Conservation (phyloP, 2,888 invertebrate species). For the Aspidiotus destructor region DNA sequence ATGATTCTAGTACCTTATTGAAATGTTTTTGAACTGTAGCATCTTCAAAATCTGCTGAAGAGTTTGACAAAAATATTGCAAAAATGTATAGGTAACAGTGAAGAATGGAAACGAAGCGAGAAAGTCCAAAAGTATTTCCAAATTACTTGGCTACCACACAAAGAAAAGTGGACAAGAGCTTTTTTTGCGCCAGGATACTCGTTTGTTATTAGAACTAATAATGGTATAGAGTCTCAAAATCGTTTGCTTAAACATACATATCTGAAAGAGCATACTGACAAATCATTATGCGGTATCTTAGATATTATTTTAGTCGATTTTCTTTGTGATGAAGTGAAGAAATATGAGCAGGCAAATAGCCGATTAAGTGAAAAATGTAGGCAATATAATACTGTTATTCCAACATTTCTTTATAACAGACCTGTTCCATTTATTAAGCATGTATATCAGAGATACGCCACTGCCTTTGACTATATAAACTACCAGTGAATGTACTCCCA, state of each 20-base stretch:
- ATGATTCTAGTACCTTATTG: too few relatives aligned
- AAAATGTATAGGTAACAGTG: too few relatives aligned
- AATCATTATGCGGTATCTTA: neutral
- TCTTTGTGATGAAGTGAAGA: neutral
- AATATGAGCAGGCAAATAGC: neutral
- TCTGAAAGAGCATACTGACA: neutral
- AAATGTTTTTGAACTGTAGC: too few relatives aligned
- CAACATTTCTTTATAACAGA: neutral
- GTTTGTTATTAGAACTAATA: conserved; percentile 3
- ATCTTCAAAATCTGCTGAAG: too few relatives aligned
- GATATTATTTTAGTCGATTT: neutral
- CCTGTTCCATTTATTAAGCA: neutral
- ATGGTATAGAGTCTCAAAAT: conserved; percentile 5
- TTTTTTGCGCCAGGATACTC: neutral
- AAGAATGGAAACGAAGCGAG: neutral
- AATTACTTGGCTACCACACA: neutral
- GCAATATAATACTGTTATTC: neutral
- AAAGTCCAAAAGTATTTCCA: neutral
- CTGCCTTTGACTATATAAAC: too few relatives aligned
- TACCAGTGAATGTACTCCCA: too few relatives aligned
- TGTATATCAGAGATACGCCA: neutral
- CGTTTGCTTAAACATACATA: neutral
- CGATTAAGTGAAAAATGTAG: neutral
- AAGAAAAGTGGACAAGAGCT: neutral
- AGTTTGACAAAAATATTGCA: too few relatives aligned